A percentile compares a stretch with the other conserved stretches of the same genome.
Conservation (phyloP, 2,888 invertebrate genomes). For the Nebria salina region DNA sequence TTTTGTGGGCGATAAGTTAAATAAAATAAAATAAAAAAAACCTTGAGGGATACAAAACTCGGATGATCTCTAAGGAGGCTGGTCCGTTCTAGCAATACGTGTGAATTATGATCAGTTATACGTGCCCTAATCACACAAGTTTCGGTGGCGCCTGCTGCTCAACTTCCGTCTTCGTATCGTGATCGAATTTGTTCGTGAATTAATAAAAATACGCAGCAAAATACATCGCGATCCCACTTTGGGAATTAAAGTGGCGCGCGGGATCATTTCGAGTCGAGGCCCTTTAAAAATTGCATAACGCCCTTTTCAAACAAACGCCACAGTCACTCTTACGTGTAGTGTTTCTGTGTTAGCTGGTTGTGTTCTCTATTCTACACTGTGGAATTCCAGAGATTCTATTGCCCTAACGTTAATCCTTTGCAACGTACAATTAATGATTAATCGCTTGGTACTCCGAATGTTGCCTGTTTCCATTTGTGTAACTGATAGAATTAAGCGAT, state of each 20-base stretch:
- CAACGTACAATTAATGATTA: slow-evolving; percentile 41
- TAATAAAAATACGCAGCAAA: not conserved
- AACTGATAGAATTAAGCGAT: slow-evolving; percentile 21
- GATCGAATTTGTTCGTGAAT: not conserved
- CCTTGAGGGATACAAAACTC: not conserved
- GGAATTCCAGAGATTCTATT: not conserved
- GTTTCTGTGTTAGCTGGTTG: not conserved
- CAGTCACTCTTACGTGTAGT: not conserved
- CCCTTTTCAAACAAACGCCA: not conserved
- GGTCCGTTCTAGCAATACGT: not conserved
- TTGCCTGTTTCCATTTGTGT: slow-evolving; percentile 11
- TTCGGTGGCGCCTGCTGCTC: not conserved
- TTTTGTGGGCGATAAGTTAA: not conserved
- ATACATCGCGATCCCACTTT: not conserved
- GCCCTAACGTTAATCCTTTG: slow-evolving; percentile 20
- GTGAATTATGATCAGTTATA: not conserved
- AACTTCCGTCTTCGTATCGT: not conserved
- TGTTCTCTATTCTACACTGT: not conserved
- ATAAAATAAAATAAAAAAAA: not conserved
- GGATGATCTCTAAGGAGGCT: not conserved
- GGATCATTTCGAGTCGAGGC: not conserved
- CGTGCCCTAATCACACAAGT: not conserved
- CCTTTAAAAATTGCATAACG: not conserved
- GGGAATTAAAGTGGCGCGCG: not conserved
- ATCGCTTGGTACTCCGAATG: slow-evolving; percentile 25